Evolutionary conservation across 2,797 vertebrate genomes (phyloP).

Genomic region (Spinus olivaceus): DNA sequence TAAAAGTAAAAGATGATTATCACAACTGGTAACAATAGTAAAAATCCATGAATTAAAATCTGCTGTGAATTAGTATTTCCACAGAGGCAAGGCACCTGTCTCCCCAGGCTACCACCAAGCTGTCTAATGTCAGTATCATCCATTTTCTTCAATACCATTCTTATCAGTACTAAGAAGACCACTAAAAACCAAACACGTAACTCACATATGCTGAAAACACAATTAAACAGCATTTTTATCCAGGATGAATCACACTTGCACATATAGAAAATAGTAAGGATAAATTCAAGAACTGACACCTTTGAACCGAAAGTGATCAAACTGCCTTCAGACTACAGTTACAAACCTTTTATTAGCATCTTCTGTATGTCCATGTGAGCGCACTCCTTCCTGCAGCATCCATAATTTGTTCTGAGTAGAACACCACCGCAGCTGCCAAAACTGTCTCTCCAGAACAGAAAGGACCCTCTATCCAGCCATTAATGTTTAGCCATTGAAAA

Average conservation of each 20-base stretch:
- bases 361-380: not conserved
- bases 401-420: conserved; percentile 17
- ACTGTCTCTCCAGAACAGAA: not conserved
- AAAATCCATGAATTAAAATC: not conserved
- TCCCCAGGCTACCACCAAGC: not conserved
- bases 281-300: not conserved
- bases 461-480: conserved; percentile 5
- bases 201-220: not conserved
- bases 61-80: not conserved
- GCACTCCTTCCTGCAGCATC: conserved; percentile 25
- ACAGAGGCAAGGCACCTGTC: not conserved
- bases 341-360: conserved; percentile 49
- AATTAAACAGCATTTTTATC: not conserved
- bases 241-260: not conserved
- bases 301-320: not conserved
- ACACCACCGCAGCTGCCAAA: not conserved
- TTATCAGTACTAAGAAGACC: not conserved
- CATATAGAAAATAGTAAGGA: not conserved
- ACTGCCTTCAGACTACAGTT: conserved; percentile 32
- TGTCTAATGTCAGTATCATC: not conserved
- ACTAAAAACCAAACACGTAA: not conserved
- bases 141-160: not conserved
- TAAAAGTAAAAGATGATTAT: not conserved
- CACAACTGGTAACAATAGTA: not conserved
- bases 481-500: not conserved